phyloP scores from a whole-genome alignment of 2,113 vertebrate species.

The Dinomys branickii region DNA sequence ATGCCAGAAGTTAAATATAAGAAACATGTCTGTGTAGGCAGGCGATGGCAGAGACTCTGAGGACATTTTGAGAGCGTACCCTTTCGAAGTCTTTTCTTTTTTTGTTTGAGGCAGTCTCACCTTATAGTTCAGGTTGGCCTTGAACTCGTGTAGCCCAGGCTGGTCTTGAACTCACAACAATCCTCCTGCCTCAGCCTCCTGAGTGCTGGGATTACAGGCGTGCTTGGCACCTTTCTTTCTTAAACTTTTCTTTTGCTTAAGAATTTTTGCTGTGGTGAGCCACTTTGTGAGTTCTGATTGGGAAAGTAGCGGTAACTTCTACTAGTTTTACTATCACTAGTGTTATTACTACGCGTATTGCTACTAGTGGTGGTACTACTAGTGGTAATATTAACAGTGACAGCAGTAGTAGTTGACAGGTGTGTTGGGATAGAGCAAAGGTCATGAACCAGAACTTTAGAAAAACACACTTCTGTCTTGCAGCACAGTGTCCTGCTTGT shows the following conservation, averaged over 20 bases:
- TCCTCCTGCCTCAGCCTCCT: background rate
- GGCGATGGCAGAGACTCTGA: background rate
- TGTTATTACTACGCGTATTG: background rate
- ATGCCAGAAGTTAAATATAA: background rate
- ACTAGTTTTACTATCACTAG: background rate
- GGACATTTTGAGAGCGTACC: background rate
- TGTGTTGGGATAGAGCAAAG: background rate
- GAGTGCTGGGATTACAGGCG: background rate
- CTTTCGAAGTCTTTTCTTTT: background rate
- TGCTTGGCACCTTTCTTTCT: background rate
- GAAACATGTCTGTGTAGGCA: background rate
- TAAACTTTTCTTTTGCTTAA: background rate
- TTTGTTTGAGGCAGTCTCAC: background rate
- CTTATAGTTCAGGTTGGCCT: background rate
- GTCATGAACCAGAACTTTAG: background rate
- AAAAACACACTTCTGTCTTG: constrained; percentile 25
- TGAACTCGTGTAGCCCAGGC: background rate
- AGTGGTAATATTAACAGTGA: background rate
- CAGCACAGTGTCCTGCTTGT: background rate
- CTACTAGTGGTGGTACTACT: background rate
- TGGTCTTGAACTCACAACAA: background rate
- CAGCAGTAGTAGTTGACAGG: background rate
- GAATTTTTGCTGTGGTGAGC: background rate
- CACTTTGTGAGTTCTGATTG: background rate
- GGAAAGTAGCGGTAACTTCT: background rate